Conservation (phyloP, 2,888 invertebrate genomes). For the Charanyca ferruginea region DNA sequence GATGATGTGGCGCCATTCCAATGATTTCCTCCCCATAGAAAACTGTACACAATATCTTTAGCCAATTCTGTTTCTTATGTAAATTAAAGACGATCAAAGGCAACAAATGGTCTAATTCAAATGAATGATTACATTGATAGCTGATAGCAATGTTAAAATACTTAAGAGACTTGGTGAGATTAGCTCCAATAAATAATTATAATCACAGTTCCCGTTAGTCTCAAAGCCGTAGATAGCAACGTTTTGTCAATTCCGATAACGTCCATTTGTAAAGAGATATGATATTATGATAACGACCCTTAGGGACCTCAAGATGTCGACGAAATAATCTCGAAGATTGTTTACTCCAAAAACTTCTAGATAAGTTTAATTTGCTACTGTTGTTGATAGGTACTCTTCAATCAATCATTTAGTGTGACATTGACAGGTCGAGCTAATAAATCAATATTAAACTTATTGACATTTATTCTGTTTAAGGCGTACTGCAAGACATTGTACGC, state of each 20-base stretch:
- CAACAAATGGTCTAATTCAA: too few species aligned
- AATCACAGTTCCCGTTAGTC: neutral
- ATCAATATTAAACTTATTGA: neutral
- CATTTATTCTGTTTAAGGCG: too few species aligned
- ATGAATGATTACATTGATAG: too few species aligned
- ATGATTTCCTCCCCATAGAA: too few species aligned
- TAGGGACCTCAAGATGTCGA: slow-evolving; percentile 1
- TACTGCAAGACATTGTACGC: too few species aligned
- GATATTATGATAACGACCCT: neutral
- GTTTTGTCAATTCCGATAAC: slow-evolving; percentile 24
- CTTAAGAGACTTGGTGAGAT: neutral
- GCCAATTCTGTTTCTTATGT: too few species aligned
- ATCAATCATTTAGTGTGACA: slow-evolving; percentile 4
- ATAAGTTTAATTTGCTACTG: too few species aligned
- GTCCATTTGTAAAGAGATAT: neutral
- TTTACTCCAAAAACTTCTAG: neutral
- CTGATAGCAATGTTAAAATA: neutral
- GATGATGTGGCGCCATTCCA: too few species aligned
- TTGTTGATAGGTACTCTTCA: too few species aligned
- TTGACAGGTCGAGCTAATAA: too few species aligned
- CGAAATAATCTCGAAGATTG: neutral
- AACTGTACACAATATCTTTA: too few species aligned
- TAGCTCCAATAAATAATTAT: slow-evolving; percentile 7
- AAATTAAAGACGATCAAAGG: too few species aligned
- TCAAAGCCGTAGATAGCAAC: neutral